Conservation (phyloP, 1,140 invertebrate genomes). For the Caenorhabditis tropicalis region DNA sequence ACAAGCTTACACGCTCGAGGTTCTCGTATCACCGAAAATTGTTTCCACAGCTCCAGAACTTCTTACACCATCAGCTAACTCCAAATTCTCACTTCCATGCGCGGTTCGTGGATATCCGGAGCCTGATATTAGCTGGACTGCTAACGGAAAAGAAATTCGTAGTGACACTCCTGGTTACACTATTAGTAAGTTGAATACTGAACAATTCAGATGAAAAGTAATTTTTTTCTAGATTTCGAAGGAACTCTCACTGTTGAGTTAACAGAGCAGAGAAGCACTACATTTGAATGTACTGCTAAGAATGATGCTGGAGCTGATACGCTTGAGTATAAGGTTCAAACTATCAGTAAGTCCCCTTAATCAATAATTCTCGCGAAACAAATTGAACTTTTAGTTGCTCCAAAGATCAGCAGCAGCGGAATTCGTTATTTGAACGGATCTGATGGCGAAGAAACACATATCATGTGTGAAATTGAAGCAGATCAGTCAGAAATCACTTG, state of each 20-base stretch:
- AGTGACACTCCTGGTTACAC: neutral
- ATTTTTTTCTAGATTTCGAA: constrained; percentile 42
- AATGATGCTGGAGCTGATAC: constrained; percentile 64
- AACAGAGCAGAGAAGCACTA: constrained; percentile 52
- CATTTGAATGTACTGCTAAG: constrained; percentile 61
- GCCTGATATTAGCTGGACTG: constrained; percentile 64
- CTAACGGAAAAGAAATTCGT: constrained; percentile 62
- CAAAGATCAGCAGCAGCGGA: constrained; percentile 58
- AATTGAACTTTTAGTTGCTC: constrained; percentile 53
- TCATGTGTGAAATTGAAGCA: constrained; percentile 60
- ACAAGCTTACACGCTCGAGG: constrained; percentile 70
- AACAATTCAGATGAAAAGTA: neutral
- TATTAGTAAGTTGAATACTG: neutral
- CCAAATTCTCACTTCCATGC: constrained; percentile 61
- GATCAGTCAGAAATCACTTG: constrained; percentile 3
- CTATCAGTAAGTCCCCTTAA: constrained; percentile 28
- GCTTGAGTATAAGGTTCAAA: constrained; percentile 54
- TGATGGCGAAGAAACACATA: constrained; percentile 59
- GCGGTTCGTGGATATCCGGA: constrained; percentile 63
- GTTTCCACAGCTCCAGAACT: constrained; percentile 50
- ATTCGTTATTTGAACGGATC: constrained; percentile 59
- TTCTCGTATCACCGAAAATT: constrained; percentile 65
- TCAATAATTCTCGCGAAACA: no score
- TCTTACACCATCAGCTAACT: constrained; percentile 61
- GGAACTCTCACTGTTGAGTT: constrained; percentile 55